These are phyloP conservation scores for Drosophila bunnanda DNA, from an alignment of 2,888 invertebrate species.

Conservation along the genomic window DNA sequence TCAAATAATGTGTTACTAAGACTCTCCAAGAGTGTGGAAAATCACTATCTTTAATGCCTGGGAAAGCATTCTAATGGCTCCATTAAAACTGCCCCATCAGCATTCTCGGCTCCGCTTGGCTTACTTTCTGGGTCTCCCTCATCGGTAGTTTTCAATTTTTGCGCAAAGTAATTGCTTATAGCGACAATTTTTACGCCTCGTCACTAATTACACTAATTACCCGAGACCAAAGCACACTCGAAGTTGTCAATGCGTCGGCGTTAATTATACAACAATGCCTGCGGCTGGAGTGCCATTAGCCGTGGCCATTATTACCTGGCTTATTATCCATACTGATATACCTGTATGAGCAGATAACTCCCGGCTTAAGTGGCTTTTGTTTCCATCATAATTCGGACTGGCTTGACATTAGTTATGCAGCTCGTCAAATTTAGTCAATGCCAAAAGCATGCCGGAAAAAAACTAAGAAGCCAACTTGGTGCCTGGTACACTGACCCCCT, in stretches of 20 bases:
- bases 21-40: constrained; percentile 3
- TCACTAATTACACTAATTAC: constrained; percentile 67
- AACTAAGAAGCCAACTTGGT: constrained; percentile 14
- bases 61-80: constrained; percentile 31
- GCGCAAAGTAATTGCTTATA: constrained; percentile 38
- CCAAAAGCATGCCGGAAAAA: constrained; percentile 37
- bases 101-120: constrained; percentile 47
- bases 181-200: constrained; percentile 58
- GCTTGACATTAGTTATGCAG: constrained; percentile 40
- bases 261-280: constrained; percentile 59
- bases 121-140: constrained; percentile 57
- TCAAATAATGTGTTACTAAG: constrained; percentile 25
- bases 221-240: constrained; percentile 25
- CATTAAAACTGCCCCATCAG: constrained; percentile 55
- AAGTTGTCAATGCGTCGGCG: constrained; percentile 58
- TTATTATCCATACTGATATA: constrained; percentile 31
- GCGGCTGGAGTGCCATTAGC: constrained; percentile 48
- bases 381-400: constrained; percentile 20
- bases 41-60: constrained; percentile 20
- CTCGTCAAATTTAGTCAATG: constrained; percentile 42
- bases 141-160: constrained; percentile 43
- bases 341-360: constrained; percentile 27
- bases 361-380: constrained; percentile 39
- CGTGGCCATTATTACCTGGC: constrained; percentile 33
- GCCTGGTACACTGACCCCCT: constrained; percentile 35